These are phyloP conservation scores for Xanthorhoe spadicearia DNA, from an alignment of 2,888 invertebrate genomes.

Conservation along the genomic window DNA sequence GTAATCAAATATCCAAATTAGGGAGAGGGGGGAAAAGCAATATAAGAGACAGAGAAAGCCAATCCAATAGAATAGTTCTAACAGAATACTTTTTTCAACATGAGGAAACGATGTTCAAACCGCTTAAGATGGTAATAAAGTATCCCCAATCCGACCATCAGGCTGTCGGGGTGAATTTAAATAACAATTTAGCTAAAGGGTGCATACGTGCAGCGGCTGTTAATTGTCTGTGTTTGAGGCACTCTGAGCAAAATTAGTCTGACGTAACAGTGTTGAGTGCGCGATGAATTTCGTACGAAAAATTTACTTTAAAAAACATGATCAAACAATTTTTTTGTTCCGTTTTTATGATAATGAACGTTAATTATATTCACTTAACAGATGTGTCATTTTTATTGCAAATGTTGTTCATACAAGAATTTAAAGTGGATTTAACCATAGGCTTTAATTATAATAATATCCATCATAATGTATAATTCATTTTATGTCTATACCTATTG, in stretches of 20 bases:
- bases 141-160: conserved; percentile 43
- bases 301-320: neutral
- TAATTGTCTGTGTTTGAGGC: conserved; percentile 74
- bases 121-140: conserved; percentile 41
- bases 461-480: too few species aligned
- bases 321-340: too few species aligned
- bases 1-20: neutral
- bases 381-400: too few species aligned
- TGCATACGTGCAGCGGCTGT: conserved; percentile 68
- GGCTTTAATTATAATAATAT: too few species aligned
- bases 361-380: too few species aligned
- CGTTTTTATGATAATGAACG: too few species aligned
- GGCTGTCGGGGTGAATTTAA: conserved; percentile 63
- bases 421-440: too few species aligned
- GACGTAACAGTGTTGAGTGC: neutral
- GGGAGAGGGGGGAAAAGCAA: neutral
- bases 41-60: neutral
- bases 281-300: neutral
- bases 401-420: too few species aligned
- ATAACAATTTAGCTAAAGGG: conserved; percentile 71
- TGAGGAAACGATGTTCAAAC: conserved; percentile 16
- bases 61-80: conserved; percentile 5
- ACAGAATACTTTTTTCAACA: conserved; percentile 4
- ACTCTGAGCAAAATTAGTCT: neutral
- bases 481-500: too few species aligned